Evolutionary conservation across 1,140 invertebrate species (phyloP).

Genomic region (Oscheius sp.): DNA sequence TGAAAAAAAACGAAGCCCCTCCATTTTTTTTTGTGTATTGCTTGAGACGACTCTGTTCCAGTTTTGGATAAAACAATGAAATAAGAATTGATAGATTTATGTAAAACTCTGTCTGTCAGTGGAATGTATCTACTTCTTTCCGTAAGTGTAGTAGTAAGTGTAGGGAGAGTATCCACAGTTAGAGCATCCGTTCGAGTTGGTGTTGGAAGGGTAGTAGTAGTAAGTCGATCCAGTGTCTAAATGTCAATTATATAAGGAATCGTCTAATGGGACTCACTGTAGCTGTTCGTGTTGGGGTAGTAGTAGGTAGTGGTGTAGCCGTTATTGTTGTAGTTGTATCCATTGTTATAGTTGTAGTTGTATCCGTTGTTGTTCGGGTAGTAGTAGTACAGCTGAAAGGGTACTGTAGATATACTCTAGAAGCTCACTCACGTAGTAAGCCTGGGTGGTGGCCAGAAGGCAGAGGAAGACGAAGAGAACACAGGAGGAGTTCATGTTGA

Average conservation of each 20-base stretch:
- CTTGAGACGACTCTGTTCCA: too few relatives aligned
- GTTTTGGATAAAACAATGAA: too few relatives aligned
- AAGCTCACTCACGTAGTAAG: slow-evolving; percentile 14
- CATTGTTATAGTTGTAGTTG: neutral
- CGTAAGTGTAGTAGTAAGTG: slow-evolving; percentile 24
- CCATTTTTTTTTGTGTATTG: too few relatives aligned
- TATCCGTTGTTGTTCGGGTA: neutral
- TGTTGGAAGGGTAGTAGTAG: neutral
- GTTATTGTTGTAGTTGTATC: neutral
- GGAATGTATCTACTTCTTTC: slow-evolving; percentile 10
- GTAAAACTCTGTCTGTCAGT: too few relatives aligned
- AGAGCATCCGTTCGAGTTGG: neutral
- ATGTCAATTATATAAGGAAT: neutral
- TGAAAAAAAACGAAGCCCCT: too few relatives aligned
- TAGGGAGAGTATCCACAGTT: neutral
- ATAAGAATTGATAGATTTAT: too few relatives aligned
- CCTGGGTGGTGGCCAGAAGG: slow-evolving; percentile 18
- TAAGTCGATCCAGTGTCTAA: neutral
- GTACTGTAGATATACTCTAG: neutral
- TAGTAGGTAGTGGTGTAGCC: slow-evolving; percentile 12
- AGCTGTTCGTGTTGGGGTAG: slow-evolving; percentile 13
- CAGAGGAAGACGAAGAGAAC: slow-evolving; percentile 1
- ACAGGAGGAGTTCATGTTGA: neutral
- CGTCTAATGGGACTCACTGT: neutral
- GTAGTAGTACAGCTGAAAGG: neutral